Evolutionary conservation across 1,140 invertebrate species (phyloP).

Genomic region (Danaus plexippus): DNA sequence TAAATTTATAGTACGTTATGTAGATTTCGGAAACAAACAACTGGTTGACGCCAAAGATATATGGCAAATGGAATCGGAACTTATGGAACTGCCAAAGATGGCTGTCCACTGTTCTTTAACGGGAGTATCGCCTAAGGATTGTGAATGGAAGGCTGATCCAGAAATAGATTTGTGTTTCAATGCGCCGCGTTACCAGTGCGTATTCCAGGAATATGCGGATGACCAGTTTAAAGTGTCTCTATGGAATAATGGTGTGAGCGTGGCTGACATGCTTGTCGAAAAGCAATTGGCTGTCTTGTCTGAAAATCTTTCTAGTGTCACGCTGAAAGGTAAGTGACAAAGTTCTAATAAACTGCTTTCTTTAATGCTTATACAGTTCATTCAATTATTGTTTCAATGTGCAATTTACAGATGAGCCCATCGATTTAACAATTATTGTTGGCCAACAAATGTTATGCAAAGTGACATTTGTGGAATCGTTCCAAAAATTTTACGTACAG

Average conservation of each 20-base stretch:
- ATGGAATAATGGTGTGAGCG: slow-evolving; percentile 54
- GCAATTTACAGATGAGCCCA: slow-evolving; percentile 53
- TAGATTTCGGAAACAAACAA: slow-evolving; percentile 83
- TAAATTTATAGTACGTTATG: slow-evolving; percentile 76
- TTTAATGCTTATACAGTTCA: too few species aligned
- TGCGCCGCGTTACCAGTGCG: slow-evolving; percentile 71
- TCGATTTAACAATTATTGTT: slow-evolving; percentile 57
- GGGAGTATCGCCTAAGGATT: slow-evolving; percentile 70
- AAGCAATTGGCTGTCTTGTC: slow-evolving; percentile 47
- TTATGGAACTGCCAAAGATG: slow-evolving; percentile 79
- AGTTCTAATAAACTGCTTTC: too few species aligned
- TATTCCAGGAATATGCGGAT: slow-evolving; percentile 64
- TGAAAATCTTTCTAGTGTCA: slow-evolving; percentile 53
- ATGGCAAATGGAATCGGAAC: slow-evolving; percentile 77
- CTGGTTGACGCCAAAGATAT: slow-evolving; percentile 74
- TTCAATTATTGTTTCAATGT: too few species aligned
- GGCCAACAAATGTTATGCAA: slow-evolving; percentile 54
- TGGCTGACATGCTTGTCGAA: slow-evolving; percentile 53
- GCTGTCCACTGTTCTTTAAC: slow-evolving; percentile 77
- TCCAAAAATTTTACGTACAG: slow-evolving; percentile 54
- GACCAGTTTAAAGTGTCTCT: slow-evolving; percentile 72
- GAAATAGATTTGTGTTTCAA: slow-evolving; percentile 74
- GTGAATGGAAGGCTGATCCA: slow-evolving; percentile 71
- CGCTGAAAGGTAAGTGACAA: slow-evolving; percentile 48
- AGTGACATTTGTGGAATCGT: slow-evolving; percentile 53